Conservation (phyloP, 1,140 invertebrate species). For the Diuraphis noxia region DNA sequence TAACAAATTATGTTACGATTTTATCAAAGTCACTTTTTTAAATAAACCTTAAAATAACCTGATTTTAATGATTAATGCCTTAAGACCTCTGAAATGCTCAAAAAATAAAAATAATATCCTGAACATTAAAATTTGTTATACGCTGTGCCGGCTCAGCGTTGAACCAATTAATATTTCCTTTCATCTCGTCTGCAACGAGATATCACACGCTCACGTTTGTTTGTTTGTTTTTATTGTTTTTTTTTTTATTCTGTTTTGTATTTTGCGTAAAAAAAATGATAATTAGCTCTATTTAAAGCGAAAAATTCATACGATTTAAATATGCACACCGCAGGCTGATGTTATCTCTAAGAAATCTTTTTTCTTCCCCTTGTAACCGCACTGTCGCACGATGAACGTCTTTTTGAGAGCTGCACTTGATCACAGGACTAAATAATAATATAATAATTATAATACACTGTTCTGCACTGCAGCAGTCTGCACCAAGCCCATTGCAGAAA, state of each 20-base stretch:
- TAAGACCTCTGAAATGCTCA: too few species aligned
- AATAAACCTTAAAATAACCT: too few species aligned
- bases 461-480: not conserved
- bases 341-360: not conserved
- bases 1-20: too few species aligned
- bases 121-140: not conserved
- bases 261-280: not conserved
- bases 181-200: not conserved
- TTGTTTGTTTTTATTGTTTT: not conserved
- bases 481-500: not conserved
- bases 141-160: not conserved
- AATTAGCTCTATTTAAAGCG: not conserved
- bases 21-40: too few species aligned
- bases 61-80: too few species aligned
- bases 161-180: not conserved
- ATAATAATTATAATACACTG: not conserved
- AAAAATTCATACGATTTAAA: not conserved
- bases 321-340: not conserved
- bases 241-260: not conserved
- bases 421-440: not conserved
- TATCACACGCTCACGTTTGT: not conserved
- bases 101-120: too few species aligned
- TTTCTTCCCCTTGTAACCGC: not conserved
- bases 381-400: not conserved
- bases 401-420: not conserved